A percentile compares a stretch with the other conserved stretches of the same genome.
Evolutionary conservation across 2,113 vertebrate species (phyloP).

Genomic region (Strigops habroptila): DNA sequence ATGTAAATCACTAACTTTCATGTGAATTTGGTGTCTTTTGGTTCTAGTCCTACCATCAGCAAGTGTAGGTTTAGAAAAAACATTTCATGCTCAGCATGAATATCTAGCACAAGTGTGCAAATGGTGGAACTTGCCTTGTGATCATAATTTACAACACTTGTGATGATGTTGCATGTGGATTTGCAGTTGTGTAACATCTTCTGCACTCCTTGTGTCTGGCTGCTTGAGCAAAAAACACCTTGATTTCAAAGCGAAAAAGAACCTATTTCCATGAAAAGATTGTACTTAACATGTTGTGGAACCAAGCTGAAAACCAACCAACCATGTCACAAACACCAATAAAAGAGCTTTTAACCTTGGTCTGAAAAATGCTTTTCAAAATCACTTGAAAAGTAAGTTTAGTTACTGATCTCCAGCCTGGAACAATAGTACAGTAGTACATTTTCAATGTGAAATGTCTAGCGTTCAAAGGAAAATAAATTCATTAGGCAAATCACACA

Average conservation of each 20-base stretch:
- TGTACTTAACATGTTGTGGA: not conserved
- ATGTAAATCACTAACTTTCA: not conserved
- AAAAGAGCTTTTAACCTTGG: not conserved
- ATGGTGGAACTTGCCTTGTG: not conserved
- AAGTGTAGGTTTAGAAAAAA: not conserved
- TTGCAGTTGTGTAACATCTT: not conserved
- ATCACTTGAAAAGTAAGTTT: conserved; percentile 14
- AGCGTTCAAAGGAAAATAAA: conserved; percentile 54
- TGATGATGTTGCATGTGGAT: not conserved
- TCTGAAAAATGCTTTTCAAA: not conserved
- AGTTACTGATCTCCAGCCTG: conserved; percentile 36
- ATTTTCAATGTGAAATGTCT: conserved; percentile 44
- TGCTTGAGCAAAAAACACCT: not conserved
- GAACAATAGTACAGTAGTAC: conserved; percentile 19
- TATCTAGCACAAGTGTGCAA: not conserved
- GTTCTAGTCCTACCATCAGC: not conserved
- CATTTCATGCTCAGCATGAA: not conserved
- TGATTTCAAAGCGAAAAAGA: not conserved
- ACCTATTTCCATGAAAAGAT: not conserved
- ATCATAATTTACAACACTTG: not conserved
- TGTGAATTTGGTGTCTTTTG: not conserved
- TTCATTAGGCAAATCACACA: conserved; percentile 6
- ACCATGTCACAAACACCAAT: accelerated
- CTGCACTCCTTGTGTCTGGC: not conserved
- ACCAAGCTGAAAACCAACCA: not conserved